Evolutionary conservation across 2,113 vertebrate species (phyloP).

Genomic region (Ciconia boyciana): DNA sequence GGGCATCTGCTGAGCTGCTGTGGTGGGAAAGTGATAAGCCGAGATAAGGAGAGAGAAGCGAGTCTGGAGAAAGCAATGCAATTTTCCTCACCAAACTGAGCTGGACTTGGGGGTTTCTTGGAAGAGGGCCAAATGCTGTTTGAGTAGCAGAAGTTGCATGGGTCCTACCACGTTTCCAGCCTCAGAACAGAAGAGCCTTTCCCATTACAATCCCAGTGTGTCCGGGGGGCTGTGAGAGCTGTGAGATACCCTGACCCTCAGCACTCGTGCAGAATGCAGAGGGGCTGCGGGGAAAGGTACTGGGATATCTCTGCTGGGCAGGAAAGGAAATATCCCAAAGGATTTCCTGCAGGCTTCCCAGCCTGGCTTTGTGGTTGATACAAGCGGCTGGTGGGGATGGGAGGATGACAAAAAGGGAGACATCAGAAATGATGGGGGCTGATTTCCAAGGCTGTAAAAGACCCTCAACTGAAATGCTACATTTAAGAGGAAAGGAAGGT

Average conservation of each 20-base stretch:
- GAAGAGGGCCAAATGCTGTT: neutral
- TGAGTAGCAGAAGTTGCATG: neutral
- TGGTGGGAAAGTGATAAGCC: neutral
- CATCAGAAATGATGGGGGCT: neutral
- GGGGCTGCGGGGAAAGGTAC: neutral
- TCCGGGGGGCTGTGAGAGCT: neutral
- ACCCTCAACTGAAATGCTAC: neutral
- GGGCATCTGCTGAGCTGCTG: neutral
- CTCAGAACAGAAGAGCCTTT: neutral
- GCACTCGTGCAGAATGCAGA: neutral
- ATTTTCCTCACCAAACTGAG: neutral
- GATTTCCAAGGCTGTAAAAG: neutral
- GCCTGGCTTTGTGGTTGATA: neutral
- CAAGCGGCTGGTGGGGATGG: neutral
- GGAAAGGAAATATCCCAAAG: conserved; percentile 1
- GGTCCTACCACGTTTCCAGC: neutral
- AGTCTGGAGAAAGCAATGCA: neutral
- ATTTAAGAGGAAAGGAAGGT: neutral
- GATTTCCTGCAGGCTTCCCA: conserved; percentile 6
- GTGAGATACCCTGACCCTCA: neutral
- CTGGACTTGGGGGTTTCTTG: neutral
- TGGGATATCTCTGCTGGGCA: neutral
- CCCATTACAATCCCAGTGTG: neutral
- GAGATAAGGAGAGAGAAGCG: neutral
- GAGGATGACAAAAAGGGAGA: neutral